phyloP scores from a whole-genome alignment of 2,888 invertebrate genomes.

The Sminthurides aquaticus region DNA sequence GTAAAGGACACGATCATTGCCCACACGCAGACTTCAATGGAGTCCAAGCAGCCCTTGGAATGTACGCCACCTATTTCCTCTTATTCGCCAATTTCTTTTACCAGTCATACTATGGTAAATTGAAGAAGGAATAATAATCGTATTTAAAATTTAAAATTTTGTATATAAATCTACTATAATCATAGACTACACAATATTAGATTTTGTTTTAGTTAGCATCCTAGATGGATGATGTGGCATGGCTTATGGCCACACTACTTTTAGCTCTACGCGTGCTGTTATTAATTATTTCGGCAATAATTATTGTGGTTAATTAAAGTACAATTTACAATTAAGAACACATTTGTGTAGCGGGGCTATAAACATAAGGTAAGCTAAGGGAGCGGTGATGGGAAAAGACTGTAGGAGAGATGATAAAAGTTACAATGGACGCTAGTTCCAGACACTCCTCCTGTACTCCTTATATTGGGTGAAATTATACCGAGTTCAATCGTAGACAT shows the following conservation, averaged over 20 bases:
- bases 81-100: slow-evolving; percentile 36
- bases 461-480: too few relatives aligned
- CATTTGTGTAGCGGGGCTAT: not conserved
- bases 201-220: too few relatives aligned
- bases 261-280: not conserved
- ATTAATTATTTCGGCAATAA: not conserved
- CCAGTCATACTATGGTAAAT: slow-evolving; percentile 11
- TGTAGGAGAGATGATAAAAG: not conserved
- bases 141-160: not conserved
- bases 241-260: too few relatives aligned
- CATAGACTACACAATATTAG: too few relatives aligned
- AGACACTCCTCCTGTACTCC: not conserved
- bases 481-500: too few relatives aligned
- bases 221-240: too few relatives aligned
- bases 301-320: not conserved
- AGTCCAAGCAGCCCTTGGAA: slow-evolving; percentile 29
- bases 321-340: not conserved
- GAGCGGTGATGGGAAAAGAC: not conserved
- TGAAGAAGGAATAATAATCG: slow-evolving; percentile 15
- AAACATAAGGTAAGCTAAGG: not conserved
- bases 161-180: too few relatives aligned
- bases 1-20: slow-evolving; percentile 8
- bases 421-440: not conserved
- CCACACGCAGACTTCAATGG: slow-evolving; percentile 5
- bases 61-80: slow-evolving; percentile 34